Evolutionary conservation across 2,888 invertebrate genomes (phyloP).

Genomic region (Empis stercorea): DNA sequence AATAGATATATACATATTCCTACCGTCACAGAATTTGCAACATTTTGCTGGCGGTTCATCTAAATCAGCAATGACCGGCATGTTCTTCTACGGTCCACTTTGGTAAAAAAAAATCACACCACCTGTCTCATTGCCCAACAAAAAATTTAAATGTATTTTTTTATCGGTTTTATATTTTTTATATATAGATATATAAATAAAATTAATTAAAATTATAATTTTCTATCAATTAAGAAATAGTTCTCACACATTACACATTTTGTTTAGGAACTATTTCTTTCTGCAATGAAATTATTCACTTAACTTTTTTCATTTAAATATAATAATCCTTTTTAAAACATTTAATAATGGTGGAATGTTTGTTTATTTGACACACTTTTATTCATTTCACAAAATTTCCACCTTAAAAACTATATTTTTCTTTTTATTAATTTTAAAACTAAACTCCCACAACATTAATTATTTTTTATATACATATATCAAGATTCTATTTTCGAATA

Average conservation of each 20-base stretch:
- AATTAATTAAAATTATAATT: not conserved
- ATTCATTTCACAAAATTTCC: not conserved
- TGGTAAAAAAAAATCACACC: slow-evolving; percentile 15
- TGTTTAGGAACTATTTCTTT: too few species aligned
- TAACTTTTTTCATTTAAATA: slow-evolving; percentile 3
- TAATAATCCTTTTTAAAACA: slow-evolving; percentile 3
- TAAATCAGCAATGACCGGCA: slow-evolving; percentile 51
- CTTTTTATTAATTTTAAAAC: not conserved
- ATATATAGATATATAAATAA: too few species aligned
- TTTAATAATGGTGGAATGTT: slow-evolving; percentile 2
- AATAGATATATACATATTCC: too few species aligned
- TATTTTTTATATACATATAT: too few species aligned
- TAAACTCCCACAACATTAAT: too few species aligned
- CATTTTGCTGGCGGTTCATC: slow-evolving; percentile 77
- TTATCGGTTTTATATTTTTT: not conserved
- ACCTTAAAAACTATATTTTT: slow-evolving; percentile 3
- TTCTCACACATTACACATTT: not conserved
- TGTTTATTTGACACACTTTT: not conserved
- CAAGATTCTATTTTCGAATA: too few species aligned
- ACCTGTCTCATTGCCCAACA: slow-evolving; percentile 15
- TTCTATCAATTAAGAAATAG: too few species aligned
- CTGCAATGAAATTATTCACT: too few species aligned
- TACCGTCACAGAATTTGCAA: slow-evolving; percentile 89
- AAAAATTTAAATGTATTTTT: slow-evolving; percentile 3
- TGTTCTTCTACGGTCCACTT: slow-evolving; percentile 36